Base-by-base conservation (phyloP, 2,888 invertebrate species). In the Sarcophaga variegata region DNA sequence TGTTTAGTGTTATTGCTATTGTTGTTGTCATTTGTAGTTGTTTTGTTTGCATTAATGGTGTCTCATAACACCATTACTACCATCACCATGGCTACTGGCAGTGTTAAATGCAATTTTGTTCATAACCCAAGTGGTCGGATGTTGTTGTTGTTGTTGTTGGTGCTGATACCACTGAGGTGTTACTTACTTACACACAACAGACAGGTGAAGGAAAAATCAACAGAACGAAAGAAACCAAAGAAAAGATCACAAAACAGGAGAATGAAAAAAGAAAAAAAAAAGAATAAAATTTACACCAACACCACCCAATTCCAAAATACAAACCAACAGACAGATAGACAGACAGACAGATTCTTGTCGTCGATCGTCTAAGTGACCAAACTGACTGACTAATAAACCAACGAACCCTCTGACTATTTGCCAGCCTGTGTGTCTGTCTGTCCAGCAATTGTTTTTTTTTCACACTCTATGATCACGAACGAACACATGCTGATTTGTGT, bases 191-290 rank as follows among this genome's bases (percentile, higher is more conserved):
- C 81, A 78, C 84, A 76, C 81, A 78, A 76, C 84, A 72, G 67
- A 79, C 84, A 87, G 84, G 84, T 87, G 84, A 84, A 82, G 81
- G 82, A 84, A 82, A 79, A 75, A 71, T 67, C 20, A 67, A 74
- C 49, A 72, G 27, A 22, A 20, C 17, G 17, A 17, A 54, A 37
- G 37, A 37, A 37, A 37, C 37, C 37, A 22, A 62, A 69, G 37
- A 20, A 54, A 69, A 62, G 8, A 37, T 2, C 54, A 54, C 14
- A 54, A 14, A 10, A 45, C 4, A 64, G 47, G 17, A 63, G 17
- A 54, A 14, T 14, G 17, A 54, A 75, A 11, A 76, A 47, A 66
- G 4, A 59, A 63, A 5, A 75, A 49, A 74, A 25, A n/a, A 47
- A 66, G 4, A 59, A 63, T 71, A 59, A 22, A 77, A 66, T 75